phyloP scores from a whole-genome alignment of 1,140 invertebrate genomes.

The Phortica variegata region DNA sequence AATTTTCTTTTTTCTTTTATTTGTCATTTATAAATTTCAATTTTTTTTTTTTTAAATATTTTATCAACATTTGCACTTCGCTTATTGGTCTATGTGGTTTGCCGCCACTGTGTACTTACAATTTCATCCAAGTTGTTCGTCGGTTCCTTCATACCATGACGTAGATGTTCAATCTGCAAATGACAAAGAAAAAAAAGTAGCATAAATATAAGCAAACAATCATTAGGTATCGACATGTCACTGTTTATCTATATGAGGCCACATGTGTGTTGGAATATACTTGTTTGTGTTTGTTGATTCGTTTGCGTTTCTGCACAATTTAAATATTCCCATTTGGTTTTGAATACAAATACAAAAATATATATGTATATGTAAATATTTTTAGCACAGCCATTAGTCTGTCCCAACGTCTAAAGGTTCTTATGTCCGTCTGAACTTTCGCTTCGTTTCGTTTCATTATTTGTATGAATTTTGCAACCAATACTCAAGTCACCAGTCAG shows the following conservation, averaged over 20 bases:
- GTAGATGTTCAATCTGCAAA: conserved; percentile 48
- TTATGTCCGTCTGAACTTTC: no score
- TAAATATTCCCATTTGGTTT: background rate
- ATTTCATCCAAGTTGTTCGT: conserved; percentile 57
- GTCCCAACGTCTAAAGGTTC: no score
- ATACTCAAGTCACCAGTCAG: no score
- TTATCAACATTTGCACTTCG: conserved; percentile 13
- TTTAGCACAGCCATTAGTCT: conserved; percentile 33
- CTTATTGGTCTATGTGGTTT: background rate
- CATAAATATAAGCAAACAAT: conserved; percentile 40
- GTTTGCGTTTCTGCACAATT: background rate
- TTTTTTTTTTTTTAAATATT: conserved; percentile 8
- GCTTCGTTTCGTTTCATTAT: no score
- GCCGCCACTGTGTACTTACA: conserved; percentile 38
- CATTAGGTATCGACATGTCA: conserved; percentile 37
- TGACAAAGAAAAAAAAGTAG: conserved; percentile 19
- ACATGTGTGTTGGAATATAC: background rate
- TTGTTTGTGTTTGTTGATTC: background rate
- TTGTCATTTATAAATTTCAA: no score
- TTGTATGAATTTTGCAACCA: no score
- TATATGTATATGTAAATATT: no score
- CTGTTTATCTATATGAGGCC: conserved; percentile 1
- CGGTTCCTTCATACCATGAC: conserved; percentile 57
- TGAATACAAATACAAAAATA: no score
- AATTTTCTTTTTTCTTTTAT: no score